Conservation (phyloP, 2,113 vertebrate species). For the Microcebus ravelobensis region DNA sequence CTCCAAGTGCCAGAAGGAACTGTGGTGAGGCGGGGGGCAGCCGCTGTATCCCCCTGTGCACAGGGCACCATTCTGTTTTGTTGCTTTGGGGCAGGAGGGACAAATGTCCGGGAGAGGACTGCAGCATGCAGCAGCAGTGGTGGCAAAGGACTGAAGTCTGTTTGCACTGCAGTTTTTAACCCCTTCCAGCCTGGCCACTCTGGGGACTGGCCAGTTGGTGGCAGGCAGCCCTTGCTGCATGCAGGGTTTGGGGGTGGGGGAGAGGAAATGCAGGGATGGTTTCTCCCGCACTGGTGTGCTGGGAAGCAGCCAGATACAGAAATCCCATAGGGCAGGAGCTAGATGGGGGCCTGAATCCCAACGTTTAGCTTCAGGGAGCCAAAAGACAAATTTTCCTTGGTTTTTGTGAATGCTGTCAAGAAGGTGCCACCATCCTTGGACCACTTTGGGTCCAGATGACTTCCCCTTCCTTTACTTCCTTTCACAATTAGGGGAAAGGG, state of each 20-base stretch:
- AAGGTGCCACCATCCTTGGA: neutral
- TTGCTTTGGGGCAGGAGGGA: neutral
- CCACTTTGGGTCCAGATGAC: neutral
- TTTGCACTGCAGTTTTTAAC: slow-evolving; percentile 57
- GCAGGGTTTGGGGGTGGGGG: neutral
- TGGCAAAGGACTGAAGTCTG: neutral
- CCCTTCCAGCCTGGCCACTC: neutral
- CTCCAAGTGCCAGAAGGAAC: neutral
- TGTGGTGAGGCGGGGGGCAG: neutral
- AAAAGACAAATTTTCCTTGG: neutral
- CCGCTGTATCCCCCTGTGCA: accelerated
- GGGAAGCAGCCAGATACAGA: neutral
- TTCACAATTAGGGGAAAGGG: neutral
- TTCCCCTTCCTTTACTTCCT: neutral
- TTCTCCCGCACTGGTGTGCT: neutral
- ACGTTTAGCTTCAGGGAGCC: neutral
- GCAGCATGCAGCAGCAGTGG: neutral
- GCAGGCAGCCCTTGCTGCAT: neutral
- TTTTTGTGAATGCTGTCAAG: neutral
- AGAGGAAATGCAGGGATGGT: neutral
- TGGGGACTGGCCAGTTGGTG: neutral
- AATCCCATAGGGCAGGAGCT: neutral
- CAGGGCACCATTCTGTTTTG: neutral
- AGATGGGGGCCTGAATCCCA: neutral
- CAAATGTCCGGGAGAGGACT: neutral